Evolutionary conservation across 2,113 vertebrate species (phyloP), one percentile per base, ranked within the genome.

Genomic region (Phodopus roborovskii): DNA sequence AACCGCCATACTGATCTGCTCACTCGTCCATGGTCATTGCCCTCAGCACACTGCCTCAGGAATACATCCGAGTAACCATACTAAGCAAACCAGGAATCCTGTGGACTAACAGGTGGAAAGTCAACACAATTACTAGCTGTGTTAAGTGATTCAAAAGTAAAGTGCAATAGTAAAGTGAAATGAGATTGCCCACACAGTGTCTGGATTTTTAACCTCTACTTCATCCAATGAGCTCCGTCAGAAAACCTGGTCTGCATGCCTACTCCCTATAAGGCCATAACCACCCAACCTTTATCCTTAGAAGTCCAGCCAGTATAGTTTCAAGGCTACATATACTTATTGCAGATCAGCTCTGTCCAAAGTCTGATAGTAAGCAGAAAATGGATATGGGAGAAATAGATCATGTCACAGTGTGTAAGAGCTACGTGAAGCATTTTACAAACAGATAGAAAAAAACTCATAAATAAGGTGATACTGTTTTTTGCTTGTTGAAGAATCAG

Each of bases 211-310:
- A 50, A 36, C 24, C 33, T 36, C 87, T 36, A 24, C 42, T 39
- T 92, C 50, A 5, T 33, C 15, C 20, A 3, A 16, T 70, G 36
- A 88, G 20, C 53, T 48, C 42, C 30, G 2, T n/a, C 15, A 30
- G 53, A 90, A 71, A 56, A 33, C 48, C 20, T 26, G 48, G 13
- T 4, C 9, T 39, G 1, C 15, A 12, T 10, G 5, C 15, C 30
- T 15, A 16, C 7, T 39, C 20, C 22, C 39, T 48, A 4, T 42
- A 48, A 7, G 4, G 0, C n/a, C 60, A 0, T 11, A 13, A 11
- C 5, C 48, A 62, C 56, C 17, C 77, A 66, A 9, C 39, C 36
- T 17, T 28, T n/a, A 17, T 39, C 19, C 50, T 48, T 78, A 2
- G 22, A 71, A 71, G 48, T 26, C 5, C 4, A 26, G 22, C 60